Evolutionary conservation across 1,140 invertebrate genomes (phyloP).

Genomic region (Neodiprion lecontei): DNA sequence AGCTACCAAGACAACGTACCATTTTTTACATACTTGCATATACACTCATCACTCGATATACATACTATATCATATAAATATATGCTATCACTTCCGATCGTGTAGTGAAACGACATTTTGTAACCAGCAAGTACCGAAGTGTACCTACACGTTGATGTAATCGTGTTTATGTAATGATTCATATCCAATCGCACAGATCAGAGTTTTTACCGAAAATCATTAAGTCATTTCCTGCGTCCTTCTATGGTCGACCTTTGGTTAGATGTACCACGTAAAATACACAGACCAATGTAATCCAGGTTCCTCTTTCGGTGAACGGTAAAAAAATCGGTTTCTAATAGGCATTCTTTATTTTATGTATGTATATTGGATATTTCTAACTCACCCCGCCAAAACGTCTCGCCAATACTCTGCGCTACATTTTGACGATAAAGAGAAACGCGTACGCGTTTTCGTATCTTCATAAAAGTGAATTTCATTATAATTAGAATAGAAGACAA

Average conservation of each 20-base stretch:
- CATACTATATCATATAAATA: neutral
- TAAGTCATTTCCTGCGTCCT: neutral
- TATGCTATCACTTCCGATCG: neutral
- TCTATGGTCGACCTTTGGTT: too few species aligned
- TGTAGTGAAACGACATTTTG: neutral
- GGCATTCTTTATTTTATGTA: too few species aligned
- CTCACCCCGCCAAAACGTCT: neutral
- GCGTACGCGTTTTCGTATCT: neutral
- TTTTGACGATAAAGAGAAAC: neutral
- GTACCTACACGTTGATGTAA: neutral
- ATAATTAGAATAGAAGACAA: constrained; percentile 30
- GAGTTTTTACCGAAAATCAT: neutral
- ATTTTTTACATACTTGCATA: too few species aligned
- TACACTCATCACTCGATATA: neutral
- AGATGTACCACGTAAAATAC: too few species aligned
- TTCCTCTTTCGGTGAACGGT: too few species aligned
- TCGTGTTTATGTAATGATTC: neutral
- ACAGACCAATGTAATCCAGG: too few species aligned
- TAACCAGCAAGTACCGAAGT: neutral
- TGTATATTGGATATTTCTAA: neutral
- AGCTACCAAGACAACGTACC: too few species aligned
- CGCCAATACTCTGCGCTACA: neutral
- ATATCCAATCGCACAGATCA: neutral
- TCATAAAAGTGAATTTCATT: neutral
- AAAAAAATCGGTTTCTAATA: too few species aligned